Evolutionary conservation across 2,797 vertebrate genomes (phyloP).

Genomic region (Zenarchopterus dispar): DNA sequence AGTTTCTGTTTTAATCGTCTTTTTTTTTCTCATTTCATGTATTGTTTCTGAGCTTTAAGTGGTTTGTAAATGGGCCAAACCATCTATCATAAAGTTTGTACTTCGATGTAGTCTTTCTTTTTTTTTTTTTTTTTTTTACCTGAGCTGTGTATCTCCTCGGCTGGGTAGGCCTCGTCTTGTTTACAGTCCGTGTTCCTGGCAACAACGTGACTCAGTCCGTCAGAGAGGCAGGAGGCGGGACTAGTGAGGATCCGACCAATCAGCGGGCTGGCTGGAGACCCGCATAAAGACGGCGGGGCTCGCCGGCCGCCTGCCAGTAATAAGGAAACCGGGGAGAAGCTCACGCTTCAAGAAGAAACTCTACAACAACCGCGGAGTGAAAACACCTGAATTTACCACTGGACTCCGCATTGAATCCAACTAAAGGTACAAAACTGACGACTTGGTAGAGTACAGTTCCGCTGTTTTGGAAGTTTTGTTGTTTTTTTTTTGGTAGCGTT

Average conservation of each 20-base stretch:
- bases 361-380: slow-evolving; percentile 63
- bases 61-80: too few species aligned
- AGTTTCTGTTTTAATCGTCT: background rate
- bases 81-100: too few species aligned
- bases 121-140: slow-evolving; percentile 16
- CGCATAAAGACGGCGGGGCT: slow-evolving; percentile 49
- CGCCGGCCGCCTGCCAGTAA: slow-evolving; percentile 14
- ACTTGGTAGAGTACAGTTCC: slow-evolving; percentile 86
- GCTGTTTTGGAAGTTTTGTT: slow-evolving; percentile 83
- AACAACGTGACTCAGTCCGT: slow-evolving; percentile 80
- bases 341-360: slow-evolving; percentile 25
- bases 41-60: too few species aligned
- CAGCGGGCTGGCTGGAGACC: background rate
- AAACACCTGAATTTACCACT: slow-evolving; percentile 75
- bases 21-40: too few species aligned
- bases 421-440: slow-evolving; percentile 80
- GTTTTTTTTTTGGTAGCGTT: slow-evolving; percentile 75
- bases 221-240: slow-evolving; percentile 55
- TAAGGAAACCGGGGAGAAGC: slow-evolving; percentile 39
- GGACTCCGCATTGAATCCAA: slow-evolving; percentile 78
- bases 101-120: too few species aligned
- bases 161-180: slow-evolving; percentile 77
- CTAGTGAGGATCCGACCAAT: slow-evolving; percentile 60
- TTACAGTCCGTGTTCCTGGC: slow-evolving; percentile 88
- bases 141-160: slow-evolving; percentile 47